These are phyloP conservation scores for Planiliza haematocheilus DNA, from an alignment of 2,113 vertebrate species.

Conservation along the genomic window DNA sequence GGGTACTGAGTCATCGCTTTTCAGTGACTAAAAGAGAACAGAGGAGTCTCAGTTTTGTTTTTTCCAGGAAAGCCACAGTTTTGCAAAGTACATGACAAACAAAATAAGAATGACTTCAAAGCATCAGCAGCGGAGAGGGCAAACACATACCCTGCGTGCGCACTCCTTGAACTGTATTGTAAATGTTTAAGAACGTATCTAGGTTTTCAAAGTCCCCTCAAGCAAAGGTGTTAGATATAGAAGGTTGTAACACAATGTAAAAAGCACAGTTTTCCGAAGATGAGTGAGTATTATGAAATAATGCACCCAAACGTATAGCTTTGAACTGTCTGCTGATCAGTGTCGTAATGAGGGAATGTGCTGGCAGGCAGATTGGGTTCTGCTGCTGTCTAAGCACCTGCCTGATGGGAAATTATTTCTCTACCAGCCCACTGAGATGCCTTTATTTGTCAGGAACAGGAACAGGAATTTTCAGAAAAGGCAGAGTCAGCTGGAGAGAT, in stretches of 20 bases:
- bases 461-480: conserved; percentile 43
- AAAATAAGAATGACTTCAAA: conserved; percentile 31
- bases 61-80: conserved; percentile 22
- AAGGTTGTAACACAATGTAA: neutral
- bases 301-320: conserved; percentile 38
- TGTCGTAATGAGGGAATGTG: conserved; percentile 47
- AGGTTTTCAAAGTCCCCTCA: conserved; percentile 5
- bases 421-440: conserved; percentile 54
- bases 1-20: conserved; percentile 90
- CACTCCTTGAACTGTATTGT: neutral
- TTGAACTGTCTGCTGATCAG: conserved; percentile 43
- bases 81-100: conserved; percentile 23
- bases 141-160: neutral
- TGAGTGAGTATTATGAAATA: conserved; percentile 34
- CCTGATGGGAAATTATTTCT: conserved; percentile 71
- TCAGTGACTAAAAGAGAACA: conserved; percentile 87
- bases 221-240: neutral
- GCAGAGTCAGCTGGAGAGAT: conserved; percentile 31
- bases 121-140: neutral
- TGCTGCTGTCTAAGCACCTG: conserved; percentile 43
- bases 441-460: conserved; percentile 50
- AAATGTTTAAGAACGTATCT: conserved; percentile 5
- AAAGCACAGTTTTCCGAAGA: neutral
- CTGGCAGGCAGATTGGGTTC: conserved; percentile 43
- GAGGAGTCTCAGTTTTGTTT: conserved; percentile 19